Conservation (phyloP, 1,140 invertebrate genomes). For the Mercenaria mercenaria region DNA sequence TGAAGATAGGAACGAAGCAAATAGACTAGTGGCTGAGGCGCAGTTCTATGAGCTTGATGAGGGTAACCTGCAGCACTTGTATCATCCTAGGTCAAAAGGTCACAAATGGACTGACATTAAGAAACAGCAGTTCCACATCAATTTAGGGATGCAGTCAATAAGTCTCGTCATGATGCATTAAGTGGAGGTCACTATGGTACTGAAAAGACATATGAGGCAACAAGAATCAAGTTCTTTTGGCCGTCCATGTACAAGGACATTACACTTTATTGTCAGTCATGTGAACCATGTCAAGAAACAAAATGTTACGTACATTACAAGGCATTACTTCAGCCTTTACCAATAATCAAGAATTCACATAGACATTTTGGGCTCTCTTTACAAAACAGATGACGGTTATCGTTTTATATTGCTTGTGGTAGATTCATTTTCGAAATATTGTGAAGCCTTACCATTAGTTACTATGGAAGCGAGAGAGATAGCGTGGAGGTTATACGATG, state of each 20-base stretch:
- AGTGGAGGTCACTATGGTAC: conserved; percentile 51
- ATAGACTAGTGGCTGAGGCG: too few relatives aligned
- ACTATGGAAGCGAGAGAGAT: conserved; percentile 47
- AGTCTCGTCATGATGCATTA: conserved; percentile 57
- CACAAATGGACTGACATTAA: too few relatives aligned
- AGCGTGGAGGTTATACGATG: conserved; percentile 54
- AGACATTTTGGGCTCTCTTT: conserved; percentile 24
- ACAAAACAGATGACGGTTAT: conserved; percentile 52
- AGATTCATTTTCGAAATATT: too few relatives aligned
- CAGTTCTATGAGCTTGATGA: too few relatives aligned
- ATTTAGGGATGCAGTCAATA: conserved; percentile 8
- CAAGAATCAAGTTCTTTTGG: conserved; percentile 23
- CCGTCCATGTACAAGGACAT: conserved; percentile 48
- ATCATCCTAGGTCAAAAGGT: conserved; percentile 31
- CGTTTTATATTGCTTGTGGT: conserved; percentile 61
- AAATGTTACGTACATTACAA: conserved; percentile 22
- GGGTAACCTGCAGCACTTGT: conserved; percentile 40
- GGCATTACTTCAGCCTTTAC: conserved; percentile 14
- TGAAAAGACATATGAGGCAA: conserved; percentile 50
- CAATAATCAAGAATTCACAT: conserved; percentile 9
- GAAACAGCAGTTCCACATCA: conserved; percentile 36
- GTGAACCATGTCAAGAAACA: conserved; percentile 42
- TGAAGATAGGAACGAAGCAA: too few relatives aligned
- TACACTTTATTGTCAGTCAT: conserved; percentile 24
- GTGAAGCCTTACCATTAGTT: conserved; percentile 60